These are phyloP conservation scores for Lithophane leautieri DNA, from an alignment of 2,888 invertebrate genomes.

Conservation along the genomic window DNA sequence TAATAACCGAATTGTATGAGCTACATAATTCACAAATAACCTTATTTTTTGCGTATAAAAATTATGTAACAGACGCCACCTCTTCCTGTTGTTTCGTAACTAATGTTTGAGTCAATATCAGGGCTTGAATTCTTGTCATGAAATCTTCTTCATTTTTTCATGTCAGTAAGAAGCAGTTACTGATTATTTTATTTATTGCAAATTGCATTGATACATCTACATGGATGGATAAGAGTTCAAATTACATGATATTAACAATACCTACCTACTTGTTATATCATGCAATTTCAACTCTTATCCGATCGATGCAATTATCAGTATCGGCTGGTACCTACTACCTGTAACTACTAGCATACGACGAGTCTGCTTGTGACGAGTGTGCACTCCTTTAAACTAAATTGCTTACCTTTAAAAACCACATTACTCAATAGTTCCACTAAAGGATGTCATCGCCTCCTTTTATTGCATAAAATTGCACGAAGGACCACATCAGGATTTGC, in stretches of 20 bases:
- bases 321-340: neutral
- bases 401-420: conserved; percentile 38
- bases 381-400: conserved; percentile 20
- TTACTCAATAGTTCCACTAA: conserved; percentile 46
- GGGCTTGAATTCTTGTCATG: neutral
- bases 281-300: conserved; percentile 7
- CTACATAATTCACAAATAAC: conserved; percentile 23
- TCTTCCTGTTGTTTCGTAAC: conserved; percentile 30
- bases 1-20: conserved; percentile 40
- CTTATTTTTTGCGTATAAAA: conserved; percentile 2
- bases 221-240: too few species aligned
- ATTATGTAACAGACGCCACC: conserved; percentile 19
- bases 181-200: neutral
- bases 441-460: conserved; percentile 36
- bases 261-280: neutral
- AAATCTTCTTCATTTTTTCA: neutral
- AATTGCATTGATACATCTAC: neutral
- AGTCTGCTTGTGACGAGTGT: conserved; percentile 1
- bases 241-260: too few species aligned
- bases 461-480: conserved; percentile 50
- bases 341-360: neutral
- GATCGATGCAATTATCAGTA: conserved; percentile 10
- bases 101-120: neutral
- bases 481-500: conserved; percentile 36
- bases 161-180: neutral